phyloP scores from a whole-genome alignment of 2,797 vertebrate species.

The Gymnopithys bicolor region DNA sequence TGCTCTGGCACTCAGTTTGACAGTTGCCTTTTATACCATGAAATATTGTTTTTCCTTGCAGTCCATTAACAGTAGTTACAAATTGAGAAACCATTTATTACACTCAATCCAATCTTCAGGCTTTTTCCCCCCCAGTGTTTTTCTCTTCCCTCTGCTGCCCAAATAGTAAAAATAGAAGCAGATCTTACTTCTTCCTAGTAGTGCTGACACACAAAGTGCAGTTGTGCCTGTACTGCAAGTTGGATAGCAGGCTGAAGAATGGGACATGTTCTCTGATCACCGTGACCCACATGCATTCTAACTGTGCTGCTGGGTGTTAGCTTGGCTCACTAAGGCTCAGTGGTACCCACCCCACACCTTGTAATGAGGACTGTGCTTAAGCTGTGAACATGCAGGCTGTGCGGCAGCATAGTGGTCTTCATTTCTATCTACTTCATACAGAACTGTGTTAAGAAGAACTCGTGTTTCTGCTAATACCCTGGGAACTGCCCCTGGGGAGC shows the following conservation, averaged over 20 bases:
- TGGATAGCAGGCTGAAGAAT: background rate
- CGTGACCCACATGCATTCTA: fast-evolving
- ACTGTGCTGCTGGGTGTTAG: background rate
- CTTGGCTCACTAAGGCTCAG: background rate
- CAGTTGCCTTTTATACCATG: background rate
- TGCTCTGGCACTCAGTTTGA: background rate
- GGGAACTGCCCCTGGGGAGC: background rate
- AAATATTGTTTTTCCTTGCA: background rate
- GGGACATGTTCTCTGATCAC: background rate
- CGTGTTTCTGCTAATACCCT: background rate
- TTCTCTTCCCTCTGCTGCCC: background rate
- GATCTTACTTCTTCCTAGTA: background rate
- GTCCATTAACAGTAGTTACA: background rate
- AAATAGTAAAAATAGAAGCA: background rate
- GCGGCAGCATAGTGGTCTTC: background rate
- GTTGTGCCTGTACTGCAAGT: background rate
- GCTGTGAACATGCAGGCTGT: fast-evolving
- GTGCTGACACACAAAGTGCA: background rate
- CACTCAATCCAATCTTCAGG: background rate
- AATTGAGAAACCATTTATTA: background rate
- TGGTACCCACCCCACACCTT: background rate
- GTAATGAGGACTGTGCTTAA: background rate
- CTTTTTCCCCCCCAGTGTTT: background rate
- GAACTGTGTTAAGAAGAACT: background rate
- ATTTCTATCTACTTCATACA: background rate